Base-by-base conservation (phyloP, 2,797 vertebrate genomes). In the Xerus rutilus region DNA sequence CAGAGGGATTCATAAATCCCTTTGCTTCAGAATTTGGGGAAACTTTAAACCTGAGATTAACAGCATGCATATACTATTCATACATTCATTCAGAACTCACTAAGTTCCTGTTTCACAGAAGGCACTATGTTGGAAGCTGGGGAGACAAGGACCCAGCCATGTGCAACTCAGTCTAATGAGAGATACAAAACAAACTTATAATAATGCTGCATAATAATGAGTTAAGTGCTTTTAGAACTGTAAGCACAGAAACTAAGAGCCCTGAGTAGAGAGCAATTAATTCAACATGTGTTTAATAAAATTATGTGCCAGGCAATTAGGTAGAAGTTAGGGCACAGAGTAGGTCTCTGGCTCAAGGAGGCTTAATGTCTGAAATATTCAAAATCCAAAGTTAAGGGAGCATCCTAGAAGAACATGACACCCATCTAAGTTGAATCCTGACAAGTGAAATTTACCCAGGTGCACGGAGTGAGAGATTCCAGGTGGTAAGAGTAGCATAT, bases 141-240 rank as follows among this genome's bases (percentile, higher is more conserved):
- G 20, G n/a, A 59, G 47, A 76, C 17, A 86, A 85, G 43, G 69
- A 23, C 12, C 13, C 72, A 78, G 47, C 15, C 35, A 65, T 43
- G 39, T n/a, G 47, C 30, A 67, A 76, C 47, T 89, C 67, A 57
- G 39, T 88, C 59, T 45, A 79, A 47, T 35, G 30, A 86, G n/a
- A 94, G 76, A 85, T 35, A 70, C 18, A 74, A 74, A 91, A 91
- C 43, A 93, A 67, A 93, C 18, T 21, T 25, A 18, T 23, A 73
- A 86, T 25, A 25, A 64, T 9, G 39, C 43, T 32, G 20, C 25
- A 57, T 12, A 47, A 39, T 43, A 86, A 67, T 64, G 47, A 91
- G 84, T 43, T 74, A 93, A 83, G n/a, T n/a, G 13, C 28, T 52
- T 17, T 7, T 67, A 82, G 69, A 64, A 70, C 43, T 49, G 6